Conservation (phyloP, 1,140 invertebrate genomes). For the Parapsyche elsis region DNA sequence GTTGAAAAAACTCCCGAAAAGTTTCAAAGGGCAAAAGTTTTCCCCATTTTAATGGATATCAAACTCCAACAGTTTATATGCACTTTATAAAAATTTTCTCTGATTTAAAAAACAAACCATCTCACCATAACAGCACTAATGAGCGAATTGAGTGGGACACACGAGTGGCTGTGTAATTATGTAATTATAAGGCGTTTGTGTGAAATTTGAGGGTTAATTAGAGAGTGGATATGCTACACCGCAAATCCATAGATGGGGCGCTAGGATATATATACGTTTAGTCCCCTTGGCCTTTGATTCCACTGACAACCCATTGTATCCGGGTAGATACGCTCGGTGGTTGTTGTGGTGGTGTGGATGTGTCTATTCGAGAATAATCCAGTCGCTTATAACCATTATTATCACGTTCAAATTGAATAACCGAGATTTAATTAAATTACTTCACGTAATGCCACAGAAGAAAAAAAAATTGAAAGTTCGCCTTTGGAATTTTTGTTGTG, state of each 20-base stretch:
- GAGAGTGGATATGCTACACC: constrained; percentile 20
- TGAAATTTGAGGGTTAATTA: constrained; percentile 39
- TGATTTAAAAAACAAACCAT: neutral
- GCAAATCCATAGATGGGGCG: constrained; percentile 7
- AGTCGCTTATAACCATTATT: constrained; percentile 13
- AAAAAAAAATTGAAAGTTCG: too few species aligned
- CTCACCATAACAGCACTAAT: neutral
- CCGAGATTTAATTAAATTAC: too few species aligned
- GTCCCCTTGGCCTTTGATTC: constrained; percentile 44
- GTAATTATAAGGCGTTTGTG: constrained; percentile 10
- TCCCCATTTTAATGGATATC: neutral
- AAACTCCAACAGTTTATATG: neutral
- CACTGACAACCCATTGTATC: constrained; percentile 43
- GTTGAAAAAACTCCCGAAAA: neutral
- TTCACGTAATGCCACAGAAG: too few species aligned
- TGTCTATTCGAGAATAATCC: constrained; percentile 9
- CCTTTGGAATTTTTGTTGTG: too few species aligned
- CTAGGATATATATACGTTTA: neutral
- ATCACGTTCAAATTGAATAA: neutral
- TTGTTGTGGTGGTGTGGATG: constrained; percentile 8
- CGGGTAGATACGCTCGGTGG: neutral
- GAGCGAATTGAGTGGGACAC: neutral
- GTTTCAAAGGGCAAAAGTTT: neutral
- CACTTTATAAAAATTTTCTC: neutral
- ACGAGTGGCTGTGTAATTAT: neutral